Percentiles rank a stretch among this genome's conserved stretches.
phyloP scores from a whole-genome alignment of 2,113 vertebrate species.

The Pollachius pollachius region DNA sequence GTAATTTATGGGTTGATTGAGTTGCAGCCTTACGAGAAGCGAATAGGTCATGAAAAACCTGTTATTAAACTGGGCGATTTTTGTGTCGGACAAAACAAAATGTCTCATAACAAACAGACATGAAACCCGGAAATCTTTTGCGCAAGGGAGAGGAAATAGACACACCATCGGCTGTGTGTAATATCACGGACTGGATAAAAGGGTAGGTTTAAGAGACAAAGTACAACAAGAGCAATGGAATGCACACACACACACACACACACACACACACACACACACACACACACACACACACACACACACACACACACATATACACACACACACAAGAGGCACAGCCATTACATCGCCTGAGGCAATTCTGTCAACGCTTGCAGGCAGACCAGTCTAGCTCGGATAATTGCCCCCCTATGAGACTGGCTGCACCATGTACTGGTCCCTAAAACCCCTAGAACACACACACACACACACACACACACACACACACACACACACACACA shows the following conservation, averaged over 20 bases:
- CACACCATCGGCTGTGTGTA: neutral
- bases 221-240: neutral
- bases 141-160: too few relatives aligned
- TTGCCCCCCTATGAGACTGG: slow-evolving; percentile 65
- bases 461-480: slow-evolving; percentile 5
- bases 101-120: too few relatives aligned
- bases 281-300: slow-evolving; percentile 26
- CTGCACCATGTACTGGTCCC: slow-evolving; percentile 31
- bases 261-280: slow-evolving; percentile 15
- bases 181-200: slow-evolving; percentile 12
- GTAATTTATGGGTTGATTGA: too few relatives aligned
- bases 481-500: slow-evolving; percentile 8
- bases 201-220: slow-evolving; percentile 34
- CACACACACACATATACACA: slow-evolving; percentile 11
- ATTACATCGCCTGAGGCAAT: slow-evolving; percentile 45
- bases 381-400: slow-evolving; percentile 57
- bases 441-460: neutral
- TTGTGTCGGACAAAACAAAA: too few relatives aligned
- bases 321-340: slow-evolving; percentile 18
- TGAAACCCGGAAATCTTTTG: too few relatives aligned
- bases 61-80: too few relatives aligned
- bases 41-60: too few relatives aligned
- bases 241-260: slow-evolving; percentile 7
- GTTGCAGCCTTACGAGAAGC: too few relatives aligned
- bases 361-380: slow-evolving; percentile 55